Evolutionary conservation across 2,113 vertebrate genomes (phyloP).

Genomic region (Alaudala cheleensis): DNA sequence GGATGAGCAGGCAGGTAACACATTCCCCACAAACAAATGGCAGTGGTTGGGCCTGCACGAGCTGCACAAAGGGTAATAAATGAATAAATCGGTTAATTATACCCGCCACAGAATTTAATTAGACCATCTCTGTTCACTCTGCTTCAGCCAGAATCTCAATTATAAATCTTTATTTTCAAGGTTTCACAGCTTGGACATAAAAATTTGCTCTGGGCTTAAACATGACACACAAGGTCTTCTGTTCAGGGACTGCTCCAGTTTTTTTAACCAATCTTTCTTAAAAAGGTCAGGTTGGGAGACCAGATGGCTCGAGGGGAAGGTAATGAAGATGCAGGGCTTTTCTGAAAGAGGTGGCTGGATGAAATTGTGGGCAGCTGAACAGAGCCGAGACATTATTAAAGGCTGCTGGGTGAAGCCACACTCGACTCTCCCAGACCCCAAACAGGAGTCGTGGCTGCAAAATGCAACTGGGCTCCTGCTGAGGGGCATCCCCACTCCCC

Average conservation of each 20-base stretch:
- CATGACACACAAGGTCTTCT: constrained; percentile 9
- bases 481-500: neutral
- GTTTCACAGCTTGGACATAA: constrained; percentile 59
- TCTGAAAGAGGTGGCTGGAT: neutral
- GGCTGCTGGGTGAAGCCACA: neutral
- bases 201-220: constrained; percentile 57
- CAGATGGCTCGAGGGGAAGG: constrained; percentile 21
- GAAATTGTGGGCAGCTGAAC: neutral
- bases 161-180: constrained; percentile 70
- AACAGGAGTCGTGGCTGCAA: neutral
- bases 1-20: neutral
- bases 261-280: constrained; percentile 13
- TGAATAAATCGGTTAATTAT: constrained; percentile 77
- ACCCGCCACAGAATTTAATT: constrained; percentile 76
- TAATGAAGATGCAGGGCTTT: constrained; percentile 49
- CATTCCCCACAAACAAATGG: constrained; percentile 23
- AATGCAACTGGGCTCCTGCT: neutral
- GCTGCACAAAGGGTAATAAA: constrained; percentile 64
- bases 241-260: neutral
- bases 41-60: neutral
- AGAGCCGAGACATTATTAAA: neutral
- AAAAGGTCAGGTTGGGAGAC: constrained; percentile 33
- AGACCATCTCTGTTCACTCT: constrained; percentile 69
- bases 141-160: constrained; percentile 72
- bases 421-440: neutral